Evolutionary conservation across 2,113 vertebrate genomes (phyloP).

Genomic region (Sinocyclocheilus maitianheensis): DNA sequence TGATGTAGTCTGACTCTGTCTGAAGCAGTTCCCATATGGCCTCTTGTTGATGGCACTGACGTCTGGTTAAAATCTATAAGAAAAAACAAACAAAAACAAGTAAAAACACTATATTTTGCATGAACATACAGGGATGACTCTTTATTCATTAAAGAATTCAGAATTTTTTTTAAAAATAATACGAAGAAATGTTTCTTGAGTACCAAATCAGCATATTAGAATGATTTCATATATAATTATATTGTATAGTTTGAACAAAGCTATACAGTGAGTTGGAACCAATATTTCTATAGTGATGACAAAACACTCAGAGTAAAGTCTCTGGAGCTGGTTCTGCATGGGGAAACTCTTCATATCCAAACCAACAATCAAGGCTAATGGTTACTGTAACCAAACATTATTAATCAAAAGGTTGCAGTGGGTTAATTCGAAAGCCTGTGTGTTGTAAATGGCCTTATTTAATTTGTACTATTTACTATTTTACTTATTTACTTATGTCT

Average conservation of each 20-base stretch:
- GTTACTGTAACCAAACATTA: too few relatives aligned
- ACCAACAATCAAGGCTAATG: background rate
- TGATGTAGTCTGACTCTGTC: constrained; percentile 92
- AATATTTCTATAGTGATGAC: background rate
- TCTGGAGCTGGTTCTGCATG: constrained; percentile 80
- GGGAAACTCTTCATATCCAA: background rate
- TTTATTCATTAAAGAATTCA: background rate
- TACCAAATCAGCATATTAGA: background rate
- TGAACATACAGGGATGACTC: too few relatives aligned
- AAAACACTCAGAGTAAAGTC: constrained; percentile 70
- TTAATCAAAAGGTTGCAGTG: background rate
- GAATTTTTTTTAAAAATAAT: background rate
- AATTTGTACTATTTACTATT: too few relatives aligned
- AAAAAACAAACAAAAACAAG: background rate
- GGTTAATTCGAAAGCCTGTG: constrained; percentile 68
- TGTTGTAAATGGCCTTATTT: too few relatives aligned
- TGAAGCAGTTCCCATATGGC: constrained; percentile 96
- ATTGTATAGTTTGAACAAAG: background rate
- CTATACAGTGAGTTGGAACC: background rate
- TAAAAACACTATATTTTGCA: background rate
- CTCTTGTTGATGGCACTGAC: constrained; percentile 96
- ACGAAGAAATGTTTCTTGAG: background rate
- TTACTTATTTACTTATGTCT: too few relatives aligned
- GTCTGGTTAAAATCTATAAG: constrained; percentile 79
- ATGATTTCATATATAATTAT: background rate